Percentiles rank a stretch among this genome's conserved stretches.
Evolutionary conservation across 2,888 invertebrate species (phyloP).

Genomic region (Agrilus mali): DNA sequence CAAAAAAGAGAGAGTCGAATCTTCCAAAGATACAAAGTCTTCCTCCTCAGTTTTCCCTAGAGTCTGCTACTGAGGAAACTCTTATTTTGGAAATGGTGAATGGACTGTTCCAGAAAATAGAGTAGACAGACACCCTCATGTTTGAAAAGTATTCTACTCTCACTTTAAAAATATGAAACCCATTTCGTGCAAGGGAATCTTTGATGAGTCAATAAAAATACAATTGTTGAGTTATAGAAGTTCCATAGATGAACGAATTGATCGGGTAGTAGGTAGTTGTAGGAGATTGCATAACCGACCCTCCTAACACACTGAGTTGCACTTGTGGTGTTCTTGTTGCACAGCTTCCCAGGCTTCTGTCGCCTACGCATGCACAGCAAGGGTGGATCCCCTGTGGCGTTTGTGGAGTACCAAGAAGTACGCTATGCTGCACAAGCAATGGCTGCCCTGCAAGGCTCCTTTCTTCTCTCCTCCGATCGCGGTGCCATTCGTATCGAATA

Average conservation of each 20-base stretch:
- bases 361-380: slow-evolving; percentile 91
- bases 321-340: slow-evolving; percentile 40
- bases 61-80: too few relatives aligned
- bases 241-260: background rate
- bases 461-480: slow-evolving; percentile 90
- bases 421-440: slow-evolving; percentile 85
- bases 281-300: too few relatives aligned
- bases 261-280: too few relatives aligned
- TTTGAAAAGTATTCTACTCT: too few relatives aligned
- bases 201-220: background rate
- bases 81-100: too few relatives aligned
- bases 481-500: slow-evolving; percentile 98
- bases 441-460: slow-evolving; percentile 89
- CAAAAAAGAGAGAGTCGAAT: too few relatives aligned
- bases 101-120: too few relatives aligned
- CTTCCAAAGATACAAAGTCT: too few relatives aligned
- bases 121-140: too few relatives aligned
- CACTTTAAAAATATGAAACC: too few relatives aligned
- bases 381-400: slow-evolving; percentile 89
- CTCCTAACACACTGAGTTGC: slow-evolving; percentile 24
- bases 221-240: slow-evolving; percentile 1
- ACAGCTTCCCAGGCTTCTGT: slow-evolving; percentile 96
- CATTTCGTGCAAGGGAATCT: too few relatives aligned
- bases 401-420: slow-evolving; percentile 94
- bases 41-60: too few relatives aligned